Base-by-base conservation (phyloP, 2,797 vertebrate genomes). In the Pangasius macronema region DNA sequence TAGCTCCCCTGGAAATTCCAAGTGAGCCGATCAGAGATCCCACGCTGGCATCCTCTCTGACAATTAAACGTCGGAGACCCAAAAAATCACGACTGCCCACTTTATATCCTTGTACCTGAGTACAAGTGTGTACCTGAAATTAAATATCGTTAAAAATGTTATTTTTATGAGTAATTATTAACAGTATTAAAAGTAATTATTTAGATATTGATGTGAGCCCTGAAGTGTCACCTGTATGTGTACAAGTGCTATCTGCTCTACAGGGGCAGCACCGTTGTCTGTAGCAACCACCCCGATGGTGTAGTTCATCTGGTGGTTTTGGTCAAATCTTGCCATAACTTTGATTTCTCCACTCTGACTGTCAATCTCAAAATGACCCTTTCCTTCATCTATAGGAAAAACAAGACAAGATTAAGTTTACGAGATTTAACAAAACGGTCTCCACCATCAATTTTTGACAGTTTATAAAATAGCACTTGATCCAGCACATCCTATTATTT, bases 311-410 rank as follows among this genome's bases (percentile, higher is more conserved):
- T 92, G 91, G 6, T 91, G 82, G 65, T 91, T 91, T 59, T 93
- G 90, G 8, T 90, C 94, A 72, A 99, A 96, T 75, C 90, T 73
- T 7, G 24, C 82, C 0, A 95, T 96, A 49, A 97, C 96, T 92
- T 94, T 94, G 91, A 99, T 92, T 87, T 98, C 97, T 70, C 97
- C 97, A 63, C 85, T 98, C 89, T 93, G 91, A 82, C 93, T 83
- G 93, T 99, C 95, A 55, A 99, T 96, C 91, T 96, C 95, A 92
- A 99, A 99, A 91, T 93, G 95, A 86, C 92, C 91, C 36, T 83
- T 84, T 51, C 72, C 91, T 1, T 94, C 91, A 53, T 94, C 95
- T 94, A 42, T 1, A 82, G 90, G 53, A 13, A 65, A 82, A 84
- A 80, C 86, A 59, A 65, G 86, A 70, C 5, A 39, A 20, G 24